phyloP scores from a whole-genome alignment of 2,797 vertebrate species.

The Danio tinwini region DNA sequence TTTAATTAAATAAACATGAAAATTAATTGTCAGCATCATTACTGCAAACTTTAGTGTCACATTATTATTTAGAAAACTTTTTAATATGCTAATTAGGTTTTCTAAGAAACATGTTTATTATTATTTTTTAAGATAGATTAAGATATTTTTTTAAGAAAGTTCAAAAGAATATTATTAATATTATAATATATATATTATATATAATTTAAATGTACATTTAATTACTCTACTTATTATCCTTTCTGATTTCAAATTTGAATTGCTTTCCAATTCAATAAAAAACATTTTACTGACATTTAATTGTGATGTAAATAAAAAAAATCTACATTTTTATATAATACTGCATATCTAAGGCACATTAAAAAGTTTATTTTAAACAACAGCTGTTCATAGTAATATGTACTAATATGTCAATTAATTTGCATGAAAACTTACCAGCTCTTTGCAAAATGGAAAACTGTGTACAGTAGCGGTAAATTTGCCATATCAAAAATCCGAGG shows the following conservation, averaged over 20 bases:
- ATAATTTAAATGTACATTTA: too few species aligned
- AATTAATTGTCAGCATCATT: too few species aligned
- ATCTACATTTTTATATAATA: too few species aligned
- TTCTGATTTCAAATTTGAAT: not conserved
- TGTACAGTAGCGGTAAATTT: slow-evolving; percentile 71
- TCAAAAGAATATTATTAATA: not conserved
- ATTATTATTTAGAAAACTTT: not conserved
- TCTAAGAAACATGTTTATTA: not conserved
- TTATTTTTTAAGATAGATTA: not conserved
- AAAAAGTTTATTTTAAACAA: not conserved
- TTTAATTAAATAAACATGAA: not conserved
- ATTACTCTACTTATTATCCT: too few species aligned
- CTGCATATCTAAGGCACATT: not conserved
- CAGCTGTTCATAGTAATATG: not conserved
- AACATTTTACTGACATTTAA: not conserved
- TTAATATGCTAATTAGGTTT: not conserved
- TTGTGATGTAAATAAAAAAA: too few species aligned
- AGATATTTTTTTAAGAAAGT: not conserved
- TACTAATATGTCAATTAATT: not conserved
- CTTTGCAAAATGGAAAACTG: slow-evolving; percentile 37
- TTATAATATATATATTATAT: too few species aligned
- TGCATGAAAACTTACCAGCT: slow-evolving; percentile 37
- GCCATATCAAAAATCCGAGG: slow-evolving; percentile 77
- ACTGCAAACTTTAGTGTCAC: not conserved
- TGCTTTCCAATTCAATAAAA: not conserved